A percentile compares a stretch with the other conserved stretches of the same genome.
Evolutionary conservation across 2,888 invertebrate species (phyloP).

Genomic region (Nyleta sp.): DNA sequence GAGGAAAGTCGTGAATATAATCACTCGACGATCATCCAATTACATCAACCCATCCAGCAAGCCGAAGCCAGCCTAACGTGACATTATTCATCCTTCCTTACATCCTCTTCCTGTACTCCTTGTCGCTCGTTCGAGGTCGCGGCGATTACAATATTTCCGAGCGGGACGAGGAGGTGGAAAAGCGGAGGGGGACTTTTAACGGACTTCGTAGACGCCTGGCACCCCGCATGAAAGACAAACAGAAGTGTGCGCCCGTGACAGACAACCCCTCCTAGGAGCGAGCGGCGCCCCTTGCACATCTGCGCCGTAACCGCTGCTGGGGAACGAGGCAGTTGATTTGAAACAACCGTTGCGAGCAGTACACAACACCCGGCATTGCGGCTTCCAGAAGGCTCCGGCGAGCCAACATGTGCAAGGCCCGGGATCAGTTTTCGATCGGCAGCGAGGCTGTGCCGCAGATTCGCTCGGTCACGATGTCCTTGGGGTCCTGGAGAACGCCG

Average conservation of each 20-base stretch:
- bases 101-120: constrained; percentile 61
- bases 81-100: constrained; percentile 59
- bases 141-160: constrained; percentile 50
- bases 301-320: constrained; percentile 75
- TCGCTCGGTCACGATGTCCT: constrained; percentile 71
- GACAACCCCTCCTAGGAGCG: constrained; percentile 76
- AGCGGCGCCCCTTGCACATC: constrained; percentile 75
- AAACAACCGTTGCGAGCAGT: constrained; percentile 73
- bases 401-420: constrained; percentile 60
- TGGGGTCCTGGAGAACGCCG: constrained; percentile 74
- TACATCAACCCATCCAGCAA: constrained; percentile 23
- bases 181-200: constrained; percentile 46
- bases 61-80: constrained; percentile 38
- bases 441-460: constrained; percentile 60
- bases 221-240: constrained; percentile 71
- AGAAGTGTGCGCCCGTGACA: constrained; percentile 77
- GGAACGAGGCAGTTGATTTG: constrained; percentile 74
- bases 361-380: constrained; percentile 22
- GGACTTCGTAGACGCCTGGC: constrained; percentile 45
- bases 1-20: constrained; percentile 1
- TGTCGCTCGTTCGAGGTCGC: constrained; percentile 36
- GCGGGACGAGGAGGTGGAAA: constrained; percentile 28
- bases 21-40: constrained; percentile 35
- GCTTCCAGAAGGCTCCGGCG: constrained; percentile 13
- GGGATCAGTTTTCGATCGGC: constrained; percentile 35